These are phyloP conservation scores for Astreopora myriophthalma DNA, from an alignment of 64 coral and sea anemone species.

Conservation along the genomic window DNA sequence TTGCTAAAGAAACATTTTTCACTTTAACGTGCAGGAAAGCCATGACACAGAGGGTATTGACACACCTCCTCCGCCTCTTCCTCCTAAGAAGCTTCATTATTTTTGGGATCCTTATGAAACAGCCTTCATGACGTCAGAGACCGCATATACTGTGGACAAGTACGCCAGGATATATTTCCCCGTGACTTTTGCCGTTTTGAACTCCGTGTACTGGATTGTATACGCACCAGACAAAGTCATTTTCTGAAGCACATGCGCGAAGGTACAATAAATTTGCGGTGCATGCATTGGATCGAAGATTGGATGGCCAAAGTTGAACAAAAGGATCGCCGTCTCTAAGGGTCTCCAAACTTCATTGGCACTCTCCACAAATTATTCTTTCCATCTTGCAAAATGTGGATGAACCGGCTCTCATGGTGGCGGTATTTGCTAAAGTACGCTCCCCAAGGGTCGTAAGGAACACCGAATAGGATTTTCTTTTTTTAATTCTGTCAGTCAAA, in stretches of 20 bases:
- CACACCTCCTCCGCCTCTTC: background rate
- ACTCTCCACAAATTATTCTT: too few relatives aligned
- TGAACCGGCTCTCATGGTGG: too few relatives aligned
- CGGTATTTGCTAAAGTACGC: too few relatives aligned
- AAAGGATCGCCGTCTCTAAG: too few relatives aligned
- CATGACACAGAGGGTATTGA: constrained; percentile 2
- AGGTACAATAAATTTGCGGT: too few relatives aligned
- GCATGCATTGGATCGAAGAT: too few relatives aligned
- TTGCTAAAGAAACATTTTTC: background rate
- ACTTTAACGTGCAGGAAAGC: background rate
- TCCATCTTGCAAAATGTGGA: too few relatives aligned
- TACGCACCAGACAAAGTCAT: constrained; percentile 92
- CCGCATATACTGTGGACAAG: constrained; percentile 73
- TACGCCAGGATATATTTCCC: constrained; percentile 84
- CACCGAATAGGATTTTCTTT: too few relatives aligned
- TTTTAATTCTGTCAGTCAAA: too few relatives aligned
- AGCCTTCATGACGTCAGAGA: constrained; percentile 48
- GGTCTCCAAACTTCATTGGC: too few relatives aligned
- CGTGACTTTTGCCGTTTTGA: constrained; percentile 77
- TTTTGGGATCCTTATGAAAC: constrained; percentile 78
- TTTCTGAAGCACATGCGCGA: constrained; percentile 20
- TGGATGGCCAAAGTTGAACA: too few relatives aligned
- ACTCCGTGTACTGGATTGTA: constrained; percentile 87
- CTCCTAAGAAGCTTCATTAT: constrained; percentile 48
- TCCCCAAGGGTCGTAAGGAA: too few relatives aligned